Base-by-base conservation (phyloP, 2,113 vertebrate genomes). In the Anser cygnoides region DNA sequence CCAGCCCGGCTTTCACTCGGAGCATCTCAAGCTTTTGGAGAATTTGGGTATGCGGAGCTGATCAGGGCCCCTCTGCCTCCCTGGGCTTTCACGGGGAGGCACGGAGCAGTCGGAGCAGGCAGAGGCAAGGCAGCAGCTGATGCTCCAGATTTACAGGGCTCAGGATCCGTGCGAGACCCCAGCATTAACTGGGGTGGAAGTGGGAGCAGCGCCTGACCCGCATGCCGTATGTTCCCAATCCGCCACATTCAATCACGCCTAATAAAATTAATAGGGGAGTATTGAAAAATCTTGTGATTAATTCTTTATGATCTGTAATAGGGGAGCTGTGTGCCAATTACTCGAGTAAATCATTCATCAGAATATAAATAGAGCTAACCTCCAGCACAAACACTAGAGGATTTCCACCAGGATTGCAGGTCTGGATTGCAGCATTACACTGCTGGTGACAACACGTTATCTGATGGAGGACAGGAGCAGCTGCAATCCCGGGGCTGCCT, bases 331-430 rank as follows among this genome's bases (percentile, higher is more conserved):
- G 74, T 94, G 93, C 93, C 96, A 96, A 96, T 96, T 96, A 96
- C 96, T 95, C 71, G 3, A 96, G 96, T 97, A 97, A 97, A 97
- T 97, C 96, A 96, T 96, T 96, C 96, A 97, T 96, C 96, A 94
- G 95, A 96, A 92, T 94, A 96, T 97, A 96, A 97, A 97, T 96
- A 96, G 93, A 95, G 95, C 92, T 92, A 93, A 97, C 95, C 94
- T 94, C 92, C 87, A 96, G 95, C 89, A 92, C 93, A 97, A 97
- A 97, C 95, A 96, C 84, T 44, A 92, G 89, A 92, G 94, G 92
- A 94, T 93, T 95, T 89, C 89, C 84, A 92, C 74, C 13, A 89
- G 90, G 88, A 87, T 54, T 94, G 92, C 93, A 92, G 94, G 72
- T 73, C 68, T 71, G 88, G 93, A 92, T 83, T 93, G 95, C 96